Base-by-base conservation (phyloP, 2,113 vertebrate genomes). In the Epinephelus fuscoguttatus region DNA sequence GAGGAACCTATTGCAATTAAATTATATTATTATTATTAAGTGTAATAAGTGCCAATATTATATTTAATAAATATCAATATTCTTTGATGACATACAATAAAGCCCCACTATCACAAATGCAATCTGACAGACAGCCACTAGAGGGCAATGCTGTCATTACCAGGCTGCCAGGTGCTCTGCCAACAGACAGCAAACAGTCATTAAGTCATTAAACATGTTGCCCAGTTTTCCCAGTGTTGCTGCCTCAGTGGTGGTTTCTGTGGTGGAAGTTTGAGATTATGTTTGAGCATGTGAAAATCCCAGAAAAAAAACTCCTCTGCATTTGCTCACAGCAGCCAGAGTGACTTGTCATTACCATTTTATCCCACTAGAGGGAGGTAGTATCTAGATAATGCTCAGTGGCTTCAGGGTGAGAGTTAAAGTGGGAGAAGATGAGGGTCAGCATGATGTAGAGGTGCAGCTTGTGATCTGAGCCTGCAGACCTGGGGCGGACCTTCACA, bases 331-430 rank as follows among this genome's bases (percentile, higher is more conserved):
- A 25, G 17, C 9, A n/a, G 0, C 57, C 21, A 23, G 11, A 25
- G 4, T 13, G 6, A 12, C 33, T 7, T 49, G 56, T 59, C 10
- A 2, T 66, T 62, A 4, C 23, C 45, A 6, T 3, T 3, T 13
- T 6, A 0, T 0, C 56, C 90, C 91, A 91, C 82, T 17, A 83
- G 91, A 80, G 90, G 84, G 90, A 17, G 50, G 33, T 40, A 89
- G 60, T 21, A 3, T 78, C 49, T 21, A 72, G 9, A 19, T 27
- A 62, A 88, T 84, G 23, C 50, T 49, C 3, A 9, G 27, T 30
- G 37, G 30, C 18, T 52, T 37, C 12, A 66, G 23, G 5, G 42
- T 19, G 33, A 27, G 23, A 42, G 15, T n/a, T 15, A 1, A 27
- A 75, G 47, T 0, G 14, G 6, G 21, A 42, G 67, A 55, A 15